Evolutionary conservation across 2,888 invertebrate species (phyloP), one percentile per base, ranked within the genome.

Genomic region (Tortrix viridana): DNA sequence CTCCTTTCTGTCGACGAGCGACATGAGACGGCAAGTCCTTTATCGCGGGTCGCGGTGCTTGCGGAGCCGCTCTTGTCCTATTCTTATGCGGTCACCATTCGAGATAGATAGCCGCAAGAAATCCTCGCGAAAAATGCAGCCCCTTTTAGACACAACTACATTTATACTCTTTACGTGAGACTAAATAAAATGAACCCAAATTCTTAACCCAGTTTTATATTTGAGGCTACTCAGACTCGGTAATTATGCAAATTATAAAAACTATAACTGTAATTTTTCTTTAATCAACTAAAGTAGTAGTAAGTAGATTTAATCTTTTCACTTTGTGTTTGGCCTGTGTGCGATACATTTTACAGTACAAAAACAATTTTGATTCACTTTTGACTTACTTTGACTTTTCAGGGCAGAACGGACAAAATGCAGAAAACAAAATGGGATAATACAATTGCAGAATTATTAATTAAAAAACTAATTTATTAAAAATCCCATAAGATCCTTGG

Each of bases 21-120:
- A 80, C 79, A 79, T 85, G 85, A 86, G 76, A 81, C 81, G 79
- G 80, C 82, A 80, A 76, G 74, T 79, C 77, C 77, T 85, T 84
- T 85, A 81, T 83, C 68, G 73, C 72, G 74, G 82, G 85, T 84
- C 80, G 81, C 71, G 81, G 74, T 70, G 74, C 72, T 71, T 76
- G 80, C 79, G 82, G 76, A 72, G 72, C 65, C 66, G 65, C 72
- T 73, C 77, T 82, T 81, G 80, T 69, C 69, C 74, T 68, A 73
- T 74, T 76, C 76, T 76, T 72, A 71, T 72, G 71, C 71, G 71
- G 68, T 72, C 71, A 70, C 69, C 69, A 67, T 73, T 63, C 63
- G 69, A 77, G 74, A 78, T 74, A 70, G 71, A 78, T 77, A 72
- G 62, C 69, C 60, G 44, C 61, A 66, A 60, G 43, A 57, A 38